Percentiles rank a stretch among this genome's conserved stretches.
phyloP scores from a whole-genome alignment of 2,888 invertebrate species.

The Cyclophora albipunctata region DNA sequence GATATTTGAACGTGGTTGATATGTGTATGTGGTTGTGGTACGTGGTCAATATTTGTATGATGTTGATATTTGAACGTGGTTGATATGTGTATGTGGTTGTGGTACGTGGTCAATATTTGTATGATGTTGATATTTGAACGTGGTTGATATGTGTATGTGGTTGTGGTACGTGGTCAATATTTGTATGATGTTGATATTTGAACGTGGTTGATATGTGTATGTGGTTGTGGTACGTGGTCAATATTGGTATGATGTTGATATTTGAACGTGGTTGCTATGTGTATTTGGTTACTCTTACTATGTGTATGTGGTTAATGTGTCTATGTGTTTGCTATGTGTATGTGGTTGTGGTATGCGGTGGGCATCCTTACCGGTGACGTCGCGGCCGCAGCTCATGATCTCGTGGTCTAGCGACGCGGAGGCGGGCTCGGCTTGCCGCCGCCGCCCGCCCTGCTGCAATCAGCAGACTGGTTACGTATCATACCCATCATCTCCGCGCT shows the following conservation, averaged over 20 bases:
- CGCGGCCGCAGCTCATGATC: constrained; percentile 65
- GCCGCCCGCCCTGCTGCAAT: constrained; percentile 49
- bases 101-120: no score
- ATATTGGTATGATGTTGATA: neutral
- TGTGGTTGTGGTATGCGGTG: neutral
- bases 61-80: no score
- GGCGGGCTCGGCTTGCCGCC: constrained; percentile 55
- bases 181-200: neutral
- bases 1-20: no score
- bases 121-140: no score
- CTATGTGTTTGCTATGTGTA: neutral
- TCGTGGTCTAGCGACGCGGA: constrained; percentile 69
- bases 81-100: no score
- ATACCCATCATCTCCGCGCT: neutral
- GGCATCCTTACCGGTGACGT: constrained; percentile 45
- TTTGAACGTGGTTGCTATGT: neutral
- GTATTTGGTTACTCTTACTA: neutral
- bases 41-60: no score
- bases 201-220: neutral
- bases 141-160: neutral
- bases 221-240: neutral
- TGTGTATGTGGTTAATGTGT: neutral
- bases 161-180: neutral
- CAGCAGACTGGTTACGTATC: constrained; percentile 41
- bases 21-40: no score